Percentiles rank a stretch among this genome's conserved stretches.
Evolutionary conservation across 2,888 invertebrate genomes (phyloP).

Genomic region (Drosophila leonis): DNA sequence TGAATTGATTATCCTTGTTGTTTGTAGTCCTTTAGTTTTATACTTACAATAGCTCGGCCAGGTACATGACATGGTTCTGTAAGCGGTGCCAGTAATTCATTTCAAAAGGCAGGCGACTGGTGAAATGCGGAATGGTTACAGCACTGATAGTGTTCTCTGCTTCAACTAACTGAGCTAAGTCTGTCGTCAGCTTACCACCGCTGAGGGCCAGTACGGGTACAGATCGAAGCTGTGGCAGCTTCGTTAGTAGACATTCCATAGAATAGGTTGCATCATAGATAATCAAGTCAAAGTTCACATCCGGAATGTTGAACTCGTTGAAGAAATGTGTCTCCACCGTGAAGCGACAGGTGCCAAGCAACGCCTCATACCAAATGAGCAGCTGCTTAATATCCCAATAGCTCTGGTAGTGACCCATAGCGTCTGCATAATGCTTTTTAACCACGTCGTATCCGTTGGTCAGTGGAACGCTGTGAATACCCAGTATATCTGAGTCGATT

Average conservation of each 20-base stretch:
- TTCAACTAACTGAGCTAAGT: conserved; percentile 40
- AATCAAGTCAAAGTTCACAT: conserved; percentile 49
- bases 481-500: conserved; percentile 3
- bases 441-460: conserved; percentile 51
- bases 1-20: no score
- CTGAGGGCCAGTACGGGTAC: conserved; percentile 61
- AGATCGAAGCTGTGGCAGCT: neutral
- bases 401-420: conserved; percentile 8
- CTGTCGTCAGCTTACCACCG: conserved; percentile 56
- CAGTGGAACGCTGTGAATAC: conserved; percentile 23
- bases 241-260: conserved; percentile 46
- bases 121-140: conserved; percentile 54
- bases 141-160: conserved; percentile 61
- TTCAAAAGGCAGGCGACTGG: conserved; percentile 38
- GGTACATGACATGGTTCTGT: conserved; percentile 55
- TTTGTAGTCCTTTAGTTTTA: no score
- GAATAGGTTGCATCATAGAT: conserved; percentile 60
- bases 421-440: conserved; percentile 44
- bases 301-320: neutral
- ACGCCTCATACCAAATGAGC: conserved; percentile 66
- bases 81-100: conserved; percentile 64
- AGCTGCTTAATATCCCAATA: conserved; percentile 46
- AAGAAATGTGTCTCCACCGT: neutral
- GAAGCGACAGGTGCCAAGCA: conserved; percentile 54
- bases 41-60: conserved; percentile 59